These are phyloP conservation scores for Trissonchulus sp. DNA, from an alignment of 2,888 invertebrate genomes.

Conservation along the genomic window DNA sequence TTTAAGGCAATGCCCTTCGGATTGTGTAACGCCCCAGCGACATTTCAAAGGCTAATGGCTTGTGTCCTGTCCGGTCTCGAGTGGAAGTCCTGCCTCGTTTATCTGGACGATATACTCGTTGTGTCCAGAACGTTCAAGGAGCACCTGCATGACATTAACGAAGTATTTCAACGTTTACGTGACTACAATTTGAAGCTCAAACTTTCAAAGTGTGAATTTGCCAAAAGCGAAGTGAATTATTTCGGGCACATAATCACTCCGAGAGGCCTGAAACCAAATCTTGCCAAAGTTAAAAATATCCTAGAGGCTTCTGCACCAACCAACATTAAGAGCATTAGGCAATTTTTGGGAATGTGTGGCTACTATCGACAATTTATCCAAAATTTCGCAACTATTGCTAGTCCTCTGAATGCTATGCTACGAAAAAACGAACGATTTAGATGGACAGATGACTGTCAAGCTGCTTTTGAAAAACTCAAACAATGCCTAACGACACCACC, in stretches of 20 bases:
- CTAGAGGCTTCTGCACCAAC: not conserved
- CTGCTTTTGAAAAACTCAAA: conserved; percentile 25
- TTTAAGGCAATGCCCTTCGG: conserved; percentile 16
- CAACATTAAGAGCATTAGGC: conserved; percentile 14
- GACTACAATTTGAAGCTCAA: too few species aligned
- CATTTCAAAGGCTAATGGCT: conserved; percentile 15
- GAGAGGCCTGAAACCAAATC: conserved; percentile 14
- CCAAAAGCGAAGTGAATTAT: not conserved
- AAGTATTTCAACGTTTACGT: not conserved
- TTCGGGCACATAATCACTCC: conserved; percentile 20
- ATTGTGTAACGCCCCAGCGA: not conserved
- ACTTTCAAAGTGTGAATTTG: too few species aligned
- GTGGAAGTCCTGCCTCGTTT: conserved; percentile 17
- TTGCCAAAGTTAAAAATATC: not conserved
- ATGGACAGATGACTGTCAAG: conserved; percentile 22
- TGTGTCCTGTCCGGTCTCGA: not conserved
- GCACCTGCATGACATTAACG: not conserved
- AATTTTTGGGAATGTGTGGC: conserved; percentile 12
- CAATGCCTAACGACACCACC: not conserved
- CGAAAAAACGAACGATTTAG: not conserved
- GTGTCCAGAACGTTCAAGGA: not conserved
- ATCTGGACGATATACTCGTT: too few species aligned
- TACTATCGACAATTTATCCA: conserved; percentile 22
- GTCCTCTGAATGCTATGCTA: conserved; percentile 1
- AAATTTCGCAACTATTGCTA: conserved; percentile 8